These are phyloP conservation scores for Leptinotarsa texana DNA, from an alignment of 1,140 invertebrate genomes.

Conservation along the genomic window DNA sequence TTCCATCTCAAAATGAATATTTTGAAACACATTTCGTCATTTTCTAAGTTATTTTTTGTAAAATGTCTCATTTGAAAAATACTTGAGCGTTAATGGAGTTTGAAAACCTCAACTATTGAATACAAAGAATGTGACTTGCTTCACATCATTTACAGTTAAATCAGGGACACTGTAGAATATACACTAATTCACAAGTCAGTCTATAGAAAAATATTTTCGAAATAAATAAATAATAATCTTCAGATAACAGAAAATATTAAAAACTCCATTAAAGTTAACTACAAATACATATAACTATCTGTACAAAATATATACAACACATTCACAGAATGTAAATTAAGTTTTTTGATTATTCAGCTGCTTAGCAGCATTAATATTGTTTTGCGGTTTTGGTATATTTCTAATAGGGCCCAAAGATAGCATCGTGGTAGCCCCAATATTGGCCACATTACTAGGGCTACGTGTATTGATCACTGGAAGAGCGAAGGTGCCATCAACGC, in stretches of 20 bases:
- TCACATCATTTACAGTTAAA: too few relatives aligned
- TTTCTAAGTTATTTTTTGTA: too few relatives aligned
- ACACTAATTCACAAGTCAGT: neutral
- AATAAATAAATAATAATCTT: neutral
- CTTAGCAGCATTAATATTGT: constrained; percentile 18
- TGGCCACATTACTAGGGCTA: constrained; percentile 66
- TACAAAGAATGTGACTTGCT: too few relatives aligned
- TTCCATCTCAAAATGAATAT: too few relatives aligned
- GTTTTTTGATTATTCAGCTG: constrained; percentile 28
- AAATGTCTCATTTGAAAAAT: too few relatives aligned
- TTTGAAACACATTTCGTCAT: too few relatives aligned
- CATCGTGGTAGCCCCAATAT: constrained; percentile 68
- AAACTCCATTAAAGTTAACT: constrained; percentile 1
- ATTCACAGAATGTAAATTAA: constrained; percentile 16
- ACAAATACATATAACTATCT: neutral
- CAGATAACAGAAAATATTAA: neutral
- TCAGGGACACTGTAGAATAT: too few relatives aligned
- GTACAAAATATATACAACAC: constrained; percentile 14
- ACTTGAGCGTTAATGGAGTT: too few relatives aligned
- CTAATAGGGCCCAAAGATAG: constrained; percentile 69
- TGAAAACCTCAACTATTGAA: too few relatives aligned
- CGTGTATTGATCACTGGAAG: constrained; percentile 73
- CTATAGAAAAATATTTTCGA: neutral
- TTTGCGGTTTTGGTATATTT: constrained; percentile 40
- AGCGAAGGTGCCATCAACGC: constrained; percentile 68